Percentiles rank a stretch among this genome's conserved stretches.
phyloP scores from a whole-genome alignment of 2,797 vertebrate genomes.

The Chromis chromis region DNA sequence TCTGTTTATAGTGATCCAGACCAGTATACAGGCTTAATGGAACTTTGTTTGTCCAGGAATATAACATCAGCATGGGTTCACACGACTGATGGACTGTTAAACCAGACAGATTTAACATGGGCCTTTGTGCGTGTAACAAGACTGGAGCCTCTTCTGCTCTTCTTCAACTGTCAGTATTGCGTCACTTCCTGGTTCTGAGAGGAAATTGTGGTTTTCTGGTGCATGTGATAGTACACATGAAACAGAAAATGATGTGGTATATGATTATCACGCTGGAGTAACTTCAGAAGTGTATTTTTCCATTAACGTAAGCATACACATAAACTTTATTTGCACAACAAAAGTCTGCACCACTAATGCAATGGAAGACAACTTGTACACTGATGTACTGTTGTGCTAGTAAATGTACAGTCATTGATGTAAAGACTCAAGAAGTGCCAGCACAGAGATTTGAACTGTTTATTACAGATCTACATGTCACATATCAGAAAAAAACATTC shows the following conservation, averaged over 20 bases:
- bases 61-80: slow-evolving; percentile 11
- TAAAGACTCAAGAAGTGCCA: too few relatives aligned
- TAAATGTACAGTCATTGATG: too few relatives aligned
- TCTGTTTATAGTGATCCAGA: slow-evolving; percentile 39
- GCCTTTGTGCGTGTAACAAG: background rate
- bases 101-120: background rate
- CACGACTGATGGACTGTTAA: background rate
- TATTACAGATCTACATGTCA: too few relatives aligned
- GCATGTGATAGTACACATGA: slow-evolving; percentile 21
- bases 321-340: background rate
- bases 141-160: slow-evolving; percentile 2
- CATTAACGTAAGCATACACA: too few relatives aligned
- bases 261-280: background rate
- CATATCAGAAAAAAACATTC: too few relatives aligned
- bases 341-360: background rate
- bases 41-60: slow-evolving; percentile 41
- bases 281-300: background rate
- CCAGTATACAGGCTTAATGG: slow-evolving; percentile 28
- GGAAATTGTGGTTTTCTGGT: slow-evolving; percentile 68
- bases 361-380: background rate
- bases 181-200: slow-evolving; percentile 67
- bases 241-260: slow-evolving; percentile 13
- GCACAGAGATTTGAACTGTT: too few relatives aligned
- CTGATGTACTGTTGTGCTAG: too few relatives aligned
- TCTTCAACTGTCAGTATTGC: slow-evolving; percentile 42